These are phyloP conservation scores for Loris lydekkerianus DNA, from an alignment of 2,797 vertebrate genomes.

Conservation along the genomic window DNA sequence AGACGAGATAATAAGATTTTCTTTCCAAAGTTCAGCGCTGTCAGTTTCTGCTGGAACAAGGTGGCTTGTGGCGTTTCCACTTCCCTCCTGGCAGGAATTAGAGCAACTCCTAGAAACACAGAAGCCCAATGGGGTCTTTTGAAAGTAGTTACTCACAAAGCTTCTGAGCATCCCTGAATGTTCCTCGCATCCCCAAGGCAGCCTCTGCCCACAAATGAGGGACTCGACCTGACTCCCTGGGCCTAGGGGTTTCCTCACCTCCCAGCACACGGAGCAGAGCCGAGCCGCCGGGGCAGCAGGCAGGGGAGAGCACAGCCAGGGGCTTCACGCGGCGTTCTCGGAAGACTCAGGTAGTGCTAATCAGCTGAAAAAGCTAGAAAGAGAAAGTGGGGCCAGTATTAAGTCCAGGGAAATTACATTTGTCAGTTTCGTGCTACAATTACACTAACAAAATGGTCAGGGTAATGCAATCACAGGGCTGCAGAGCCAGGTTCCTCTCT, in stretches of 20 bases:
- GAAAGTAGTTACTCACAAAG: background rate
- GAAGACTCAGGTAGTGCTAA: constrained; percentile 88
- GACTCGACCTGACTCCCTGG: background rate
- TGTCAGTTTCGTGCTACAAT: constrained; percentile 89
- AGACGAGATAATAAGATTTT: constrained; percentile 63
- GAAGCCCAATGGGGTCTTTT: background rate
- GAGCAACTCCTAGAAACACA: background rate
- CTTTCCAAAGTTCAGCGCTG: constrained; percentile 63
- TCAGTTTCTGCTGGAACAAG: constrained; percentile 50
- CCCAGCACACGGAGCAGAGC: background rate
- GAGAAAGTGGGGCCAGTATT: constrained; percentile 84
- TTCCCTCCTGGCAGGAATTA: background rate
- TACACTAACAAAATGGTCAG: constrained; percentile 88
- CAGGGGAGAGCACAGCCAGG: constrained; percentile 57
- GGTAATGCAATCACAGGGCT: constrained; percentile 86
- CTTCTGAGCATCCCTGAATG: background rate
- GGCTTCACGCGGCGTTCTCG: constrained; percentile 78
- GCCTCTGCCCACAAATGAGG: background rate
- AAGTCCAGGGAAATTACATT: constrained; percentile 89
- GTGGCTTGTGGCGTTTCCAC: constrained; percentile 52
- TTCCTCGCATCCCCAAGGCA: background rate
- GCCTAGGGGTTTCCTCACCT: background rate
- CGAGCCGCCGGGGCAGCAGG: accelerated
- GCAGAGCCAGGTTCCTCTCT: constrained; percentile 81
- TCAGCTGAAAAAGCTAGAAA: constrained; percentile 88